Conservation (phyloP, 2,797 vertebrate species). For the Petrocephalus schoutedeni region DNA sequence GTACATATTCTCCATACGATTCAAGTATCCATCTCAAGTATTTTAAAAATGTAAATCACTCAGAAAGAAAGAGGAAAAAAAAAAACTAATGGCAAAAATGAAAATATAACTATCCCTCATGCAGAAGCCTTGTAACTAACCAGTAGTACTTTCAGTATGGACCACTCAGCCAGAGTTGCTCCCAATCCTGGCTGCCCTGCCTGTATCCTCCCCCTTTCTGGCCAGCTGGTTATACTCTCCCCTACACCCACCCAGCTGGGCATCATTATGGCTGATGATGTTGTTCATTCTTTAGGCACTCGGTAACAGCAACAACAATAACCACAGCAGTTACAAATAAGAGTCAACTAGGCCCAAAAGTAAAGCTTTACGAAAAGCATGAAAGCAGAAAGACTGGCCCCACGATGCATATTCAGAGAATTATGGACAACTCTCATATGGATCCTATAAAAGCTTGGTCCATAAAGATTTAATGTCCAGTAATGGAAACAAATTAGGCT, state of each 20-base stretch:
- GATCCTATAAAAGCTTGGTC: background rate
- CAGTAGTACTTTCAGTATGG: background rate
- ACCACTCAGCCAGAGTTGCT: background rate
- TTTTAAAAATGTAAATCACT: background rate
- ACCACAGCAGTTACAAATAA: background rate
- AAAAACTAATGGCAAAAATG: background rate
- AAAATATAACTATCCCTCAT: background rate
- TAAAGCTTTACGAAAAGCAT: background rate
- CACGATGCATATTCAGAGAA: background rate
- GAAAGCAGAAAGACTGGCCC: background rate
- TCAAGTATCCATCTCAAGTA: background rate
- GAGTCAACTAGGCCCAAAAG: background rate
- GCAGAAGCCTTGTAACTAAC: background rate
- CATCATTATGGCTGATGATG: background rate
- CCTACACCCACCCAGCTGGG: background rate
- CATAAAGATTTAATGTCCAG: background rate
- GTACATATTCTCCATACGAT: background rate
- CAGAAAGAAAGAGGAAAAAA: background rate
- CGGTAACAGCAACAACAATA: background rate
- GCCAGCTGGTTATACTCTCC: background rate
- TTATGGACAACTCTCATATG: background rate
- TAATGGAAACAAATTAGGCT: conserved; percentile 22
- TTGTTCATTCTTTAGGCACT: background rate
- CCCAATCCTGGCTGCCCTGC: background rate
- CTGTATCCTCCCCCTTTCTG: background rate